phyloP scores from a whole-genome alignment of 2,113 vertebrate species.

The Callaeas wilsoni region DNA sequence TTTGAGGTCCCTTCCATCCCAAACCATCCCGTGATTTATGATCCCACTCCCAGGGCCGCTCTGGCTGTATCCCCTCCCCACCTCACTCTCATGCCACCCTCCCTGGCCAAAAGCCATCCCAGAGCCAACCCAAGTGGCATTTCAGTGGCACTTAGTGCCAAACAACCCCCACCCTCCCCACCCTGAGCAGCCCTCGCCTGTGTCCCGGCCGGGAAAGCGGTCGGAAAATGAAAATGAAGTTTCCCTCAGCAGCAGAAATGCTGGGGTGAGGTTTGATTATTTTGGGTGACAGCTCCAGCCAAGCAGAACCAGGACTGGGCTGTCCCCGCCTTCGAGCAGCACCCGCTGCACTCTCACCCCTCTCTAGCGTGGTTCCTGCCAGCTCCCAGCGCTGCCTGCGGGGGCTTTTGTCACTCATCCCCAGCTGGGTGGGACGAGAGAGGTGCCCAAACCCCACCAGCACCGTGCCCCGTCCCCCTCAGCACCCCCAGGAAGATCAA shows the following conservation, averaged over 20 bases:
- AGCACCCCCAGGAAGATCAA: background rate
- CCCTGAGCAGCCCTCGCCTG: rapidly evolving
- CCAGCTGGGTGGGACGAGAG: background rate
- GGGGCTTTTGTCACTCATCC: background rate
- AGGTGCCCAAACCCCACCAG: background rate
- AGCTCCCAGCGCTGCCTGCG: background rate
- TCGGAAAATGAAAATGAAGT: slow-evolving; percentile 32
- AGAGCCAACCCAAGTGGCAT: rapidly evolving
- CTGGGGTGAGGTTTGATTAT: background rate
- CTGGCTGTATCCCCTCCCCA: background rate
- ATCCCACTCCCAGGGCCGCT: rapidly evolving
- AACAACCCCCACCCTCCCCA: background rate
- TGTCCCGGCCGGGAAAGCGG: background rate
- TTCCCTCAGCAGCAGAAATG: background rate
- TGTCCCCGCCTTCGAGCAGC: slow-evolving; percentile 2
- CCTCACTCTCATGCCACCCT: rapidly evolving
- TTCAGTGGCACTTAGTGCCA: rapidly evolving
- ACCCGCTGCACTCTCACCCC: background rate
- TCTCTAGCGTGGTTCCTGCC: slow-evolving; percentile 8
- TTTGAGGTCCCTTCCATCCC: background rate
- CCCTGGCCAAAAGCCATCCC: background rate
- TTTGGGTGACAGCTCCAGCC: slow-evolving; percentile 28
- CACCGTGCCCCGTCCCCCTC: rapidly evolving
- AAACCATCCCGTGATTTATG: rapidly evolving
- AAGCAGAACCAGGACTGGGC: slow-evolving; percentile 27